A percentile compares a stretch with the other conserved stretches of the same genome.
phyloP scores from a whole-genome alignment of 2,888 invertebrate genomes.

The Xanthorhoe spadicearia region DNA sequence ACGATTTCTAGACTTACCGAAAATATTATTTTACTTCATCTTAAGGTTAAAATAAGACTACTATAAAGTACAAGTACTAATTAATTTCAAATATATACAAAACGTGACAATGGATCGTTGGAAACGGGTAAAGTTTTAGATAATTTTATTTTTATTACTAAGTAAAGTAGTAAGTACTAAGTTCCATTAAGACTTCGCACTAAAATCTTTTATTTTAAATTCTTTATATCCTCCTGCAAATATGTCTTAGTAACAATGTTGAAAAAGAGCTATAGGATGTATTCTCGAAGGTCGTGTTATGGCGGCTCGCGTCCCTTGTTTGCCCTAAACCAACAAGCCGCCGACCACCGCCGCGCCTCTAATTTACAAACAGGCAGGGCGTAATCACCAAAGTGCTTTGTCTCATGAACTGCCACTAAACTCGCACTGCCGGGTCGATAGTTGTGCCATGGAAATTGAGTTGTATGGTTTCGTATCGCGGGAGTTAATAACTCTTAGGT shows the following conservation, averaged over 20 bases:
- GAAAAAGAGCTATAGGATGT: neutral
- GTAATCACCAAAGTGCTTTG: conserved; percentile 47
- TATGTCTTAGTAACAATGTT: neutral
- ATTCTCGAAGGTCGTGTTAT: conserved; percentile 12
- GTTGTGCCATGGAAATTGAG: conserved; percentile 18
- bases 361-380: conserved; percentile 49
- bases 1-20: neutral
- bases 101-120: conserved; percentile 21
- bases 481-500: conserved; percentile 4
- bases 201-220: neutral
- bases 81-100: neutral
- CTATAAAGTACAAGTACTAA: neutral
- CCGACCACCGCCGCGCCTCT: conserved; percentile 43
- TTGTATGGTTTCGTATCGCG: conserved; percentile 30
- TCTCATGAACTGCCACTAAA: conserved; percentile 30
- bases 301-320: conserved; percentile 13
- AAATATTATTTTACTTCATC: neutral
- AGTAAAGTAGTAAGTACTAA: neutral
- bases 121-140: conserved; percentile 19
- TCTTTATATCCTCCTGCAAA: neutral
- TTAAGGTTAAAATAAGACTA: too few relatives aligned
- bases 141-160: neutral
- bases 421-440: conserved; percentile 30
- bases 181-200: neutral
- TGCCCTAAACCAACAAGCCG: conserved; percentile 38